Conservation (phyloP, 2,888 invertebrate species). For the Coecobrya sp. region DNA sequence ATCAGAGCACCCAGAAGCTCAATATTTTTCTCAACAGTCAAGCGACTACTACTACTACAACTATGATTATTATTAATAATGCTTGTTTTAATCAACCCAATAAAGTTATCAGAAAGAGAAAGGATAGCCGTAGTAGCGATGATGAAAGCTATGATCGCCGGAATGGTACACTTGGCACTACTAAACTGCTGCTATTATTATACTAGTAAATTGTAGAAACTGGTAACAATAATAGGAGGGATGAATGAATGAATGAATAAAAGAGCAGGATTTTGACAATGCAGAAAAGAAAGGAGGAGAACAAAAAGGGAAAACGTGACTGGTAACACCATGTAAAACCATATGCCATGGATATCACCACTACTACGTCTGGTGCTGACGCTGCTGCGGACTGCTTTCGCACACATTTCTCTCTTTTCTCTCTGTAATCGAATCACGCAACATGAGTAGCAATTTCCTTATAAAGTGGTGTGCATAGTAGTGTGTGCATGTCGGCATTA, state of each 20-base stretch:
- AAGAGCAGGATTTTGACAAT: too few species aligned
- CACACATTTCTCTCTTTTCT: neutral
- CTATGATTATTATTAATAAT: neutral
- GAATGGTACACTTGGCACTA: neutral
- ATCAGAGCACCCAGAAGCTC: neutral
- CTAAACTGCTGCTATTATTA: neutral
- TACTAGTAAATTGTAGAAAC: neutral
- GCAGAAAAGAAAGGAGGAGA: too few species aligned
- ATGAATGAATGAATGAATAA: too few species aligned
- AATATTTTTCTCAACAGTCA: neutral
- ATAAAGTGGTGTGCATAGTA: neutral
- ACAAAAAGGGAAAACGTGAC: neutral
- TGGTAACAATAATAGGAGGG: neutral
- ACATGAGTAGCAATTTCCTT: conserved; percentile 38
- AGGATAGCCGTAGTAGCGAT: neutral
- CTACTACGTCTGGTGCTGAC: neutral
- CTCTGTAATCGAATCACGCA: conserved; percentile 56
- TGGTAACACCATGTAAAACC: neutral
- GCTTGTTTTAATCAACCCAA: conserved; percentile 7
- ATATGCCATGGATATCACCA: neutral
- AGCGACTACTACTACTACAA: neutral
- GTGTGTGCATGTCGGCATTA: neutral
- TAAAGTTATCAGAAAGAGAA: neutral
- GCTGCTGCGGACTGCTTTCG: neutral
- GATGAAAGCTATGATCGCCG: neutral